These are phyloP conservation scores for crab-eating macaque (Macaca fascicularis) DNA, from an alignment of 2,113 vertebrate genomes.

Conservation along the genomic window DNA sequence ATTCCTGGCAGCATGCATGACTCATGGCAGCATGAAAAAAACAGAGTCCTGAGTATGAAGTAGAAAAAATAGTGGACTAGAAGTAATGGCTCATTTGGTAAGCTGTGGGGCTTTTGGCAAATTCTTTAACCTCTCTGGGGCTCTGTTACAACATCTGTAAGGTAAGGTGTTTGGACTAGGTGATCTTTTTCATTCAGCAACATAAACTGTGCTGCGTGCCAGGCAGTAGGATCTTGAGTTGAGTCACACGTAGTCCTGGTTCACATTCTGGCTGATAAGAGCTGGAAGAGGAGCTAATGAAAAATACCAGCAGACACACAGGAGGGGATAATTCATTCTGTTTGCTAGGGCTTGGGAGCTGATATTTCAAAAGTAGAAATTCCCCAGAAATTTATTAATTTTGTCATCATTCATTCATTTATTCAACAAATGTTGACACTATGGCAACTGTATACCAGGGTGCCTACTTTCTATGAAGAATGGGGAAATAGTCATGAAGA, in stretches of 20 bases:
- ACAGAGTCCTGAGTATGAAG: background rate
- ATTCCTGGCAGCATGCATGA: background rate
- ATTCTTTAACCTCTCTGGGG: background rate
- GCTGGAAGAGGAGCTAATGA: background rate
- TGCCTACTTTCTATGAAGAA: background rate
- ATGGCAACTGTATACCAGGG: background rate
- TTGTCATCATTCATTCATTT: background rate
- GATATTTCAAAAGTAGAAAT: constrained; percentile 1
- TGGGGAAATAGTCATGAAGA: background rate
- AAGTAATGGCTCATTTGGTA: background rate
- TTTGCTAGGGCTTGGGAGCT: constrained; percentile 19
- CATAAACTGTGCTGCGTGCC: background rate
- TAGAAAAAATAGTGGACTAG: background rate
- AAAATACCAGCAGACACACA: background rate
- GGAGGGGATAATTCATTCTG: constrained; percentile 6
- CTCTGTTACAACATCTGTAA: background rate
- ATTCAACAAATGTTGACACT: background rate
- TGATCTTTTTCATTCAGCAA: background rate
- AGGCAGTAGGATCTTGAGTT: background rate
- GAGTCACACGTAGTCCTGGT: background rate
- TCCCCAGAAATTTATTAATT: constrained; percentile 10
- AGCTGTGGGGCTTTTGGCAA: background rate
- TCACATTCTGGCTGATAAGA: background rate
- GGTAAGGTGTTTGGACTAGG: background rate
- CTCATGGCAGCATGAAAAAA: background rate